Evolutionary conservation across 2,797 vertebrate species (phyloP).

Genomic region (Emys orbicularis): DNA sequence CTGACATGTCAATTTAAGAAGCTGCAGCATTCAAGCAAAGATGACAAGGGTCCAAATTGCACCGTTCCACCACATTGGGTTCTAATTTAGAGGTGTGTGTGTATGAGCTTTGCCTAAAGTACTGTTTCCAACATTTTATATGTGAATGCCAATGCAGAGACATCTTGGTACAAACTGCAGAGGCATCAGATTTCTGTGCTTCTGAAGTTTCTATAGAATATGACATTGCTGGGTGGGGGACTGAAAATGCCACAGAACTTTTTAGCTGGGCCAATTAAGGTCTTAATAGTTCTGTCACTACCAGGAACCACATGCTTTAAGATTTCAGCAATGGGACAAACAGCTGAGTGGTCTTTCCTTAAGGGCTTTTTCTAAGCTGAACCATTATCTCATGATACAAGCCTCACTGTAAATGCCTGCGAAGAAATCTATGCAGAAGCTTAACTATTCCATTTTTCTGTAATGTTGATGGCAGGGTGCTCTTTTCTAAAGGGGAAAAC

Average conservation of each 20-base stretch:
- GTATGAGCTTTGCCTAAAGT: background rate
- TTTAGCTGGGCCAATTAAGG: conserved; percentile 35
- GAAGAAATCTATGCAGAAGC: conserved; percentile 59
- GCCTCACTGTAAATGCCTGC: conserved; percentile 38
- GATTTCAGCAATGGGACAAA: background rate
- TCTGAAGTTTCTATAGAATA: background rate
- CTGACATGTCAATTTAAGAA: background rate
- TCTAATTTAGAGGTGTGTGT: accelerated
- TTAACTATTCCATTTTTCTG: conserved; percentile 33
- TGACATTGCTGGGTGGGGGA: background rate
- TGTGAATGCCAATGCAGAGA: background rate
- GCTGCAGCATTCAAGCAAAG: background rate
- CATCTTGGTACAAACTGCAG: conserved; percentile 12
- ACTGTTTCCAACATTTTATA: background rate
- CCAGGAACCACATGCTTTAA: conserved; percentile 3
- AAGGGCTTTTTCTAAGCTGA: conserved; percentile 35
- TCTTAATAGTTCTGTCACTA: background rate
- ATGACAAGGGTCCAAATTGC: background rate
- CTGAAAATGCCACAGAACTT: background rate
- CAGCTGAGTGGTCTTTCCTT: conserved; percentile 29
- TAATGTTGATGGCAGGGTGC: background rate
- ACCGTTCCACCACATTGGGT: accelerated
- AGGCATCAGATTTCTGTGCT: background rate
- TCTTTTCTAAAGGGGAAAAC: conserved; percentile 55
- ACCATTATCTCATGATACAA: conserved; percentile 51